These are phyloP conservation scores for Argyra leucocephala DNA, from an alignment of 2,888 invertebrate species.

Conservation along the genomic window DNA sequence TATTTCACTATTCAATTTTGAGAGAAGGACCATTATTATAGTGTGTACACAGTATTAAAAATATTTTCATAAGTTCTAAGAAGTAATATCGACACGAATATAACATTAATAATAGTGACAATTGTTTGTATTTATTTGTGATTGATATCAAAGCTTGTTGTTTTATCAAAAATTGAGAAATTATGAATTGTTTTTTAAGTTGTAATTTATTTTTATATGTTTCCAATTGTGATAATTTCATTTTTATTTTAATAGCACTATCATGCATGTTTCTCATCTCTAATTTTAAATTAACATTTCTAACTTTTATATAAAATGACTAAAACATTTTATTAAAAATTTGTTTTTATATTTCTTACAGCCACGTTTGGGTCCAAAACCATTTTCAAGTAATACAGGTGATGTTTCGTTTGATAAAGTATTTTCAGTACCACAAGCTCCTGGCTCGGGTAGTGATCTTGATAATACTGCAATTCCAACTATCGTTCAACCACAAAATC, in stretches of 20 bases:
- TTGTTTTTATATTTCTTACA: slow-evolving; percentile 35
- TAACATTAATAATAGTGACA: too few relatives aligned
- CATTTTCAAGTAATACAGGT: slow-evolving; percentile 69
- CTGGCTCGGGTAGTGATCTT: slow-evolving; percentile 39
- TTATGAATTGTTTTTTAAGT: too few relatives aligned
- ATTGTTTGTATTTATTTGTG: too few relatives aligned
- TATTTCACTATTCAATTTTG: too few relatives aligned
- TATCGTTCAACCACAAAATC: neutral
- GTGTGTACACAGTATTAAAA: too few relatives aligned
- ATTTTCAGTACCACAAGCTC: slow-evolving; percentile 68
- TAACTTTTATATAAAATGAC: neutral
- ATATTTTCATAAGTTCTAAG: too few relatives aligned
- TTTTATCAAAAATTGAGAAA: too few relatives aligned
- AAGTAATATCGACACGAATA: too few relatives aligned
- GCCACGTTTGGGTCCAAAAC: slow-evolving; percentile 79
- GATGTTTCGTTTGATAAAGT: slow-evolving; percentile 74
- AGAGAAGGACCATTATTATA: too few relatives aligned
- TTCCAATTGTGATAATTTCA: neutral
- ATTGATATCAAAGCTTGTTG: too few relatives aligned
- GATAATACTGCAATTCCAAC: slow-evolving; percentile 16
- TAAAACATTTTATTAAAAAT: neutral
- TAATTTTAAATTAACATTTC: neutral
- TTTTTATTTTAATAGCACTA: neutral
- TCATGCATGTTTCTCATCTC: neutral
- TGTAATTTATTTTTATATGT: neutral